These are phyloP conservation scores for Loris lydekkerianus DNA, from an alignment of 2,797 vertebrate species.

Conservation along the genomic window DNA sequence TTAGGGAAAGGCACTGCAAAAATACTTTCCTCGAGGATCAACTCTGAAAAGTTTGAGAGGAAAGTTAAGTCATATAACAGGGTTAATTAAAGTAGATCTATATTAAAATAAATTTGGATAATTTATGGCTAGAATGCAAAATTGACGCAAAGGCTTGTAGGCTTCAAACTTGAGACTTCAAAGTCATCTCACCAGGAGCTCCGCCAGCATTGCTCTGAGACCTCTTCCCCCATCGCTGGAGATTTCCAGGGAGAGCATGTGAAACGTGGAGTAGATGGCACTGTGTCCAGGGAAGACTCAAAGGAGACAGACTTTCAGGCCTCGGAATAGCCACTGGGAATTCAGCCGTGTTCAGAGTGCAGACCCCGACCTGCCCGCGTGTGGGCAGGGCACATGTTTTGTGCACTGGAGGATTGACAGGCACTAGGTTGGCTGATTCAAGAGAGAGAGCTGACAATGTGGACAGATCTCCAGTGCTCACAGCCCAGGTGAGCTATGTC, in stretches of 20 bases:
- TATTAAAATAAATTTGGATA: constrained; percentile 20
- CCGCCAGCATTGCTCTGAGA: not conserved
- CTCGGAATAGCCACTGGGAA: not conserved
- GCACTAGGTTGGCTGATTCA: not conserved
- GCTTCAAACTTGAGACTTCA: constrained; percentile 49
- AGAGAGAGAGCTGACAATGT: not conserved
- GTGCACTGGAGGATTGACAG: accelerated
- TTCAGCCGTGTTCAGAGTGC: not conserved
- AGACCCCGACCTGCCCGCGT: not conserved
- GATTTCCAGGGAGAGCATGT: not conserved
- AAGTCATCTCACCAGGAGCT: not conserved
- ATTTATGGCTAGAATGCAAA: constrained; percentile 57
- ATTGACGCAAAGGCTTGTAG: not conserved
- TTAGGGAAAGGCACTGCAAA: not conserved
- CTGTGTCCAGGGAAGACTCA: not conserved
- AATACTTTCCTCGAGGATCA: not conserved
- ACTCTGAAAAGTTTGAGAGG: constrained; percentile 36
- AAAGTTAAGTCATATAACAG: constrained; percentile 41
- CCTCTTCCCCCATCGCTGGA: not conserved
- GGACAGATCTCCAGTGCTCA: not conserved
- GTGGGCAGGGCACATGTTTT: accelerated
- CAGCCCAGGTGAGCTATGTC: accelerated
- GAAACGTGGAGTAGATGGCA: accelerated
- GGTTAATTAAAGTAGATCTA: constrained; percentile 25
- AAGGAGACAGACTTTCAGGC: not conserved